Conservation (phyloP, 2,888 invertebrate species). For the Macroteleia sp. region DNA sequence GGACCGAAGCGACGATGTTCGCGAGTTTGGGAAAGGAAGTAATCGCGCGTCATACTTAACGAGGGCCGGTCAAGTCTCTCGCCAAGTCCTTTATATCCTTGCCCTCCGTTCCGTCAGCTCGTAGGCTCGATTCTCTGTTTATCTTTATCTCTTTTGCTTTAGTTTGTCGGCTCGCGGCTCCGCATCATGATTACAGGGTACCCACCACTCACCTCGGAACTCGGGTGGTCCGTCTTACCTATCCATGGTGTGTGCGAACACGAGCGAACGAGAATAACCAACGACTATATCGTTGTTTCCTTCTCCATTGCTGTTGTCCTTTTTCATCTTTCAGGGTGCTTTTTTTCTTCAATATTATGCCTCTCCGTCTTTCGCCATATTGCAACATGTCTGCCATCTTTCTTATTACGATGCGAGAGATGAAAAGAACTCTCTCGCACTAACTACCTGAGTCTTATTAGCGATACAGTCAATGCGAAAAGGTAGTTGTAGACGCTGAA, state of each 20-base stretch:
- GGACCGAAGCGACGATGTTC: slow-evolving; percentile 31
- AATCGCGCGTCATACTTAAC: slow-evolving; percentile 83
- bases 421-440: slow-evolving; percentile 68
- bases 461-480: slow-evolving; percentile 82
- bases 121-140: slow-evolving; percentile 83
- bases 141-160: slow-evolving; percentile 84
- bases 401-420: slow-evolving; percentile 44
- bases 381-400: slow-evolving; percentile 18
- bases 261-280: slow-evolving; percentile 64
- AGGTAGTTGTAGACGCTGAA: slow-evolving; percentile 73
- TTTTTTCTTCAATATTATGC: slow-evolving; percentile 12
- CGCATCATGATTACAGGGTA: slow-evolving; percentile 84
- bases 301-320: slow-evolving; percentile 31
- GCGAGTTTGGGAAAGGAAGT: slow-evolving; percentile 75
- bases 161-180: slow-evolving; percentile 84
- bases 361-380: slow-evolving; percentile 22
- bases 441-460: slow-evolving; percentile 84
- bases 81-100: slow-evolving; percentile 66
- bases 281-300: slow-evolving; percentile 53
- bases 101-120: slow-evolving; percentile 73
- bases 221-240: slow-evolving; percentile 81
- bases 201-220: slow-evolving; percentile 83
- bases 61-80: slow-evolving; percentile 73
- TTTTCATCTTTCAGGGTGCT: slow-evolving; percentile 20
- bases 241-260: slow-evolving; percentile 63